These are phyloP conservation scores for Potorous gilbertii DNA, from an alignment of 2,797 vertebrate genomes.

Conservation along the genomic window DNA sequence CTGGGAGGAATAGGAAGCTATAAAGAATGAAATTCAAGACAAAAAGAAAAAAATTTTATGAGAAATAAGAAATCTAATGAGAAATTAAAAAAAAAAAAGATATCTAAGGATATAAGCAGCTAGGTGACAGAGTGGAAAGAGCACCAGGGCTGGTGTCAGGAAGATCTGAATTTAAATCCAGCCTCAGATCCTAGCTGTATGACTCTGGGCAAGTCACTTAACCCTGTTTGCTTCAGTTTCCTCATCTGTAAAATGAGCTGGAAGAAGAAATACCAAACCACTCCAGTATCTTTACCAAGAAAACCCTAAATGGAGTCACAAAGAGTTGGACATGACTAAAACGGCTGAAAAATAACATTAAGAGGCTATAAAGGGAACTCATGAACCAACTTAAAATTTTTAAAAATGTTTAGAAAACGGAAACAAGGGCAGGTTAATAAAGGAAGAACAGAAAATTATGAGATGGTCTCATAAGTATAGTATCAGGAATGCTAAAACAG, in stretches of 20 bases:
- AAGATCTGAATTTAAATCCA: background rate
- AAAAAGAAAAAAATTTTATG: background rate
- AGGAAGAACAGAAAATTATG: background rate
- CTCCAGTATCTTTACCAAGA: background rate
- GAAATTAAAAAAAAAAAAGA: background rate
- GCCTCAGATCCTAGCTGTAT: background rate
- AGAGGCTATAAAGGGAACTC: background rate
- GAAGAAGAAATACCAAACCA: accelerated
- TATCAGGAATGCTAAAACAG: no score
- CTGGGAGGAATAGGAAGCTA: background rate
- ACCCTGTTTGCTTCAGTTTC: background rate
- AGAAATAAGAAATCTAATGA: background rate
- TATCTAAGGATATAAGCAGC: background rate
- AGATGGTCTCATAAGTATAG: background rate
- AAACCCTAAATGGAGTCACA: background rate
- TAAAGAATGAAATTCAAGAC: background rate
- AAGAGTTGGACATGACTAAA: background rate
- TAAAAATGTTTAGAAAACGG: no score
- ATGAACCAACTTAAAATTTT: background rate
- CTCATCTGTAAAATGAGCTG: background rate
- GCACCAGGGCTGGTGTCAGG: background rate
- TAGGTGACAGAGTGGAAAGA: no score
- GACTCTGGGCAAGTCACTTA: background rate
- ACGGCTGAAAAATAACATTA: background rate
- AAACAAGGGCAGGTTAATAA: background rate